Evolutionary conservation across 2,113 vertebrate species (phyloP).

Genomic region (Neogobius melanostomus): DNA sequence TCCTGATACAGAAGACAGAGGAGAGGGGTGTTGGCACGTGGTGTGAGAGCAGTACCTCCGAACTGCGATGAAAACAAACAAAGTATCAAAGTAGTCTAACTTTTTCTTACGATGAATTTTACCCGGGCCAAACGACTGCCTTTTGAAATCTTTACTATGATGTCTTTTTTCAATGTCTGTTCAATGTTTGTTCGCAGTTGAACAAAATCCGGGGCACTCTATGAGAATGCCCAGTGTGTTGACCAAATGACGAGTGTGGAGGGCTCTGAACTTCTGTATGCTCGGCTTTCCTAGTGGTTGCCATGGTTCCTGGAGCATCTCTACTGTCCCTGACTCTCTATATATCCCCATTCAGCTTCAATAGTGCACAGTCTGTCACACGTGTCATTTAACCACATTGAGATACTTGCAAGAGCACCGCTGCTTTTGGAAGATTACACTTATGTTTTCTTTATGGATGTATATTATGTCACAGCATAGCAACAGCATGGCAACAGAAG

Average conservation of each 20-base stretch:
- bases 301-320: constrained; percentile 58
- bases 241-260: constrained; percentile 32
- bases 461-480: no score
- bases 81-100: neutral
- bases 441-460: no score
- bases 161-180: neutral
- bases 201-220: constrained; percentile 16
- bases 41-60: neutral
- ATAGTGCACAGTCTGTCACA: neutral
- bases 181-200: neutral
- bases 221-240: constrained; percentile 20
- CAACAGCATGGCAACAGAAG: no score
- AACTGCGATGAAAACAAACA: neutral
- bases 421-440: no score
- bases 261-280: constrained; percentile 23
- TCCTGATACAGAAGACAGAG: constrained; percentile 22
- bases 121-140: no score
- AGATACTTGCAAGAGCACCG: no score
- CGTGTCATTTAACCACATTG: neutral
- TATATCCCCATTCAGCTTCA: no score
- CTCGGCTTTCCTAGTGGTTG: constrained; percentile 53
- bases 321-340: constrained; percentile 27
- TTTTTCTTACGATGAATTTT: no score
- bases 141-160: no score
- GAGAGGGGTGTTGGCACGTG: neutral